Evolutionary conservation across 2,888 invertebrate genomes (phyloP), one percentile per base, ranked within the genome.

Genomic region (Fragum sueziense): DNA sequence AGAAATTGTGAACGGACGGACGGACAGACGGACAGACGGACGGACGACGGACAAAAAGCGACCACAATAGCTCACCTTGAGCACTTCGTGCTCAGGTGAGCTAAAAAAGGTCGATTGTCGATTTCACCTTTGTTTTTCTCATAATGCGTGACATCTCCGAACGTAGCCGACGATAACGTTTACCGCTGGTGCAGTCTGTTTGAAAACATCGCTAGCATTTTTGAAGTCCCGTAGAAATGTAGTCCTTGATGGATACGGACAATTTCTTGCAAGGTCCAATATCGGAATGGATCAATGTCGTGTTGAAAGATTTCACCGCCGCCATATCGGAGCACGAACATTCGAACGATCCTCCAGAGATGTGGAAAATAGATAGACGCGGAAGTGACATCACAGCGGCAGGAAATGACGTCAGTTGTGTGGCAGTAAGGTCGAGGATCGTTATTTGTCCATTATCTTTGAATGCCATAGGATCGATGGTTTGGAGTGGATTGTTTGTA

Each of bases 221-320:
- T 25, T 22, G 2, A 25, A 65, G 65, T 6, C 27, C 65, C 37
- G 17, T n/a, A 25, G 20, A 22, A 3, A 65, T 41, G n/a, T 41
- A 65, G 25, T 65, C 41, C n/a, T 41, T 41, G 7, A 65, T 65
- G 17, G 37, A 20, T 9, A 25, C 65, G n/a, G 25, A 7, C n/a
- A 34, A 65, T 41, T 37, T 41, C 34, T 37, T 27, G 34, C 65
- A 65, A 22, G 37, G 22, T 41, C 65, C 65, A 41, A 65, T 65
- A 7, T 22, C 27, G 11, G 47, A 65, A 37, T 41, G 65, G 41
- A 41, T 27, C 20, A 4, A 25, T 0, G 65, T 41, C n/a, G 27
- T 27, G 33, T 65, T 25, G 41, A 37, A 65, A 41, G 37, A 3
- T 41, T 65, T 65, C 65, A 65, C 20, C 11, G 65, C 25, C 41